A percentile compares a stretch with the other conserved stretches of the same genome.
phyloP scores from a whole-genome alignment of 2,797 vertebrate genomes.

The Holocentrus rufus region DNA sequence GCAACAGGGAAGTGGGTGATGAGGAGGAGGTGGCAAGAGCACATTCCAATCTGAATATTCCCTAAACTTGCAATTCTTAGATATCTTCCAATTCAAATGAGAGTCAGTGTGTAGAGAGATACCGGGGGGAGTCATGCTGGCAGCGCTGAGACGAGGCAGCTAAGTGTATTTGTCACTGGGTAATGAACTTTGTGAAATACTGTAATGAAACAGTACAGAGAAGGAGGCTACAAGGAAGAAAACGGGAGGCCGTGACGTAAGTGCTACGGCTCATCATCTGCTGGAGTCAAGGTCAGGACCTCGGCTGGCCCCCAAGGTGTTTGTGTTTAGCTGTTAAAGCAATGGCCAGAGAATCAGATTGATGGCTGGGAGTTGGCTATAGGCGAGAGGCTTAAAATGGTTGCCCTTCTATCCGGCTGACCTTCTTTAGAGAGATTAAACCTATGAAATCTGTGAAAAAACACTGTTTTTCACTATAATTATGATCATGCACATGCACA shows the following conservation, averaged over 20 bases:
- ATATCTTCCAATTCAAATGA: conserved; percentile 53
- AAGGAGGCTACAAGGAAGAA: conserved; percentile 54
- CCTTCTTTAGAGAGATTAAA: conserved; percentile 32
- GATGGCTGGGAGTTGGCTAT: conserved; percentile 11
- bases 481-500: neutral
- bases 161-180: conserved; percentile 53
- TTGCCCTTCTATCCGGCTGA: conserved; percentile 33
- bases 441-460: conserved; percentile 31
- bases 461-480: conserved; percentile 1
- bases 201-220: conserved; percentile 60
- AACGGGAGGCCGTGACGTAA: conserved; percentile 53
- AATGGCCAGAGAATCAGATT: conserved; percentile 35
- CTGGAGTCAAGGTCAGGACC: conserved; percentile 63
- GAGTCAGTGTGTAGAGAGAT: conserved; percentile 19
- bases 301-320: conserved; percentile 48
- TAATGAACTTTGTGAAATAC: conserved; percentile 71
- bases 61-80: conserved; percentile 59
- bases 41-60: conserved; percentile 66
- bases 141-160: conserved; percentile 42
- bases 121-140: conserved; percentile 36
- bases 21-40: conserved; percentile 59
- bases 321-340: conserved; percentile 63
- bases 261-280: conserved; percentile 67
- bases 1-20: conserved; percentile 65
- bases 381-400: conserved; percentile 14